A percentile compares a stretch with the other conserved stretches of the same genome.
phyloP scores from a whole-genome alignment of 2,888 invertebrate genomes.

The Heliconius ismenius region DNA sequence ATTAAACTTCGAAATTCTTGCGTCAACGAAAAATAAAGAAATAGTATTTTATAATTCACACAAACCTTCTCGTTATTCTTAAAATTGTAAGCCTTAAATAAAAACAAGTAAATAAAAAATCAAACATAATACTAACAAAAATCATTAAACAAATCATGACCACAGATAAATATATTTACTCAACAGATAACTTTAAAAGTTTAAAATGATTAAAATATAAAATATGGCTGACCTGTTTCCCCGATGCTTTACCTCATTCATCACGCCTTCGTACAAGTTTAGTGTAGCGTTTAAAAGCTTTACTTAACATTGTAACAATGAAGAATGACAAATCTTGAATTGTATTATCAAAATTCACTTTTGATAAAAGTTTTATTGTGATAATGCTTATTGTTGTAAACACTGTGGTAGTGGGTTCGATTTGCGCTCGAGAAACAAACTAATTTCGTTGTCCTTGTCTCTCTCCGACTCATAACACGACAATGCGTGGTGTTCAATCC shows the following conservation, averaged over 20 bases:
- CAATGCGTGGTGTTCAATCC: too few relatives aligned
- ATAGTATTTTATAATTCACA: too few relatives aligned
- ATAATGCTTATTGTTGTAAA: too few relatives aligned
- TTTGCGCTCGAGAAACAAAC: not conserved
- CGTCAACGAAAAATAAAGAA: too few relatives aligned
- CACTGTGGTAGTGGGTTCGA: too few relatives aligned
- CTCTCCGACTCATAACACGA: not conserved
- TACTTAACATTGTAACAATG: constrained; percentile 37
- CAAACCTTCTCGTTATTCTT: not conserved
- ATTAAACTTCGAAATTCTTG: too few relatives aligned
- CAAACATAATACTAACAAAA: not conserved
- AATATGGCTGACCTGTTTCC: constrained; percentile 29
- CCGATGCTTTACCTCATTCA: constrained; percentile 37
- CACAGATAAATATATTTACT: not conserved
- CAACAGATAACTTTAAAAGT: not conserved
- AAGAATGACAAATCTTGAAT: constrained; percentile 24
- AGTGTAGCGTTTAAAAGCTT: constrained; percentile 39
- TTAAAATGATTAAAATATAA: constrained; percentile 11
- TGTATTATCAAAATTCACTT: not conserved
- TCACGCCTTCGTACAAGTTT: constrained; percentile 37
- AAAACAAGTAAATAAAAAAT: too few relatives aligned
- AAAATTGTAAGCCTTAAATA: too few relatives aligned
- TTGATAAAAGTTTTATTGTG: not conserved
- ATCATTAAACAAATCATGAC: not conserved
- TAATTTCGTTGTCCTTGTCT: not conserved